Conservation (phyloP, 35 echinoderm and acorn worm species). For the Lytechinus pictus region DNA sequence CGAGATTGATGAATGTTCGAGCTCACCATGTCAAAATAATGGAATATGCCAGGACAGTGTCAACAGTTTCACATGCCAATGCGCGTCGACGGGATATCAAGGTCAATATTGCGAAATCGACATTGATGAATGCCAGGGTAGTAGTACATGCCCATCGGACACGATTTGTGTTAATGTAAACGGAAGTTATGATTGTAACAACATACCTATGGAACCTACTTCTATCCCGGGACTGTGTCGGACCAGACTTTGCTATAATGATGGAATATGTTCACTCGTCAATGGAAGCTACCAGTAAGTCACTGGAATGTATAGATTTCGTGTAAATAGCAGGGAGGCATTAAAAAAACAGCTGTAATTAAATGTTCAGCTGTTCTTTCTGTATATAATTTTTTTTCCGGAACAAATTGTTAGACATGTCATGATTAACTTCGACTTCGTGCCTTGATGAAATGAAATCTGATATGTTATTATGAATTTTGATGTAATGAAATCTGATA, state of each 20-base stretch:
- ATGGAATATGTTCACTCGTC: neutral
- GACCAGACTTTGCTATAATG: slow-evolving; percentile 31
- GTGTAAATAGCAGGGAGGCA: neutral
- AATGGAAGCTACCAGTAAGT: slow-evolving; percentile 10
- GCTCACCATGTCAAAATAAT: slow-evolving; percentile 46
- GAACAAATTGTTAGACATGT: no score
- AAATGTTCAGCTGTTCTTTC: no score
- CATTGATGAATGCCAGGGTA: slow-evolving; percentile 51
- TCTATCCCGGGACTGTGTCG: slow-evolving; percentile 17
- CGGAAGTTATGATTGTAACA: slow-evolving; percentile 27
- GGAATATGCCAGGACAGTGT: slow-evolving; percentile 36
- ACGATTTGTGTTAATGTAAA: slow-evolving; percentile 45
- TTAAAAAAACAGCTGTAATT: neutral
- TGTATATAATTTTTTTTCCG: no score
- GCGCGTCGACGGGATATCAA: slow-evolving; percentile 8
- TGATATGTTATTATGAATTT: no score
- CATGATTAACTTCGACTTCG: no score
- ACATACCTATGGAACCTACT: neutral
- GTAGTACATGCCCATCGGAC: slow-evolving; percentile 19
- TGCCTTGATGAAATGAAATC: no score
- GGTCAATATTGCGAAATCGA: slow-evolving; percentile 16
- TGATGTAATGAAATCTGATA: no score
- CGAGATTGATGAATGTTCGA: slow-evolving; percentile 49
- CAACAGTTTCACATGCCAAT: slow-evolving; percentile 56
- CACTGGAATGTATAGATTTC: neutral